Percentiles rank a stretch among this genome's conserved stretches.
Evolutionary conservation across 2,797 vertebrate genomes (phyloP).

Genomic region (Periparus ater): DNA sequence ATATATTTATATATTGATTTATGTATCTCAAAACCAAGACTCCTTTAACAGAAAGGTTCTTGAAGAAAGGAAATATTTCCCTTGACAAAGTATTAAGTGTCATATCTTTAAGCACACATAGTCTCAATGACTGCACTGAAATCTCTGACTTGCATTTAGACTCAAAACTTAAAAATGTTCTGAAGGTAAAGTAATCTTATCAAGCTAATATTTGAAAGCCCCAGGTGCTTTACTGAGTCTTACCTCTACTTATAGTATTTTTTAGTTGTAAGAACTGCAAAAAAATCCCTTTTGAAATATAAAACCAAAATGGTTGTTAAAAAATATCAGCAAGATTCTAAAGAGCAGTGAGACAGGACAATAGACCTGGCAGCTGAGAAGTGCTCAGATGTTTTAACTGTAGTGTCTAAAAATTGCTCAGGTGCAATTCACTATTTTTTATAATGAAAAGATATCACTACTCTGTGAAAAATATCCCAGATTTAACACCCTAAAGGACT

Average conservation of each 20-base stretch:
- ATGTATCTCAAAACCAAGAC: neutral
- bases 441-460: neutral
- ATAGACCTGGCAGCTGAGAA: neutral
- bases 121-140: neutral
- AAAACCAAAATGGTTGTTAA: neutral
- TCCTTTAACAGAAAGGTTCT: neutral
- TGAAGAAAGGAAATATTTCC: neutral
- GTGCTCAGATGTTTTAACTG: neutral
- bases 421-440: neutral
- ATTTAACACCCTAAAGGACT: neutral
- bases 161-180: neutral
- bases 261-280: neutral
- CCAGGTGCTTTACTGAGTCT: neutral
- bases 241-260: neutral
- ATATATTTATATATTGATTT: neutral
- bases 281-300: neutral
- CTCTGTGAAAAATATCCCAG: neutral
- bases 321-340: neutral
- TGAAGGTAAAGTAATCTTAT: neutral
- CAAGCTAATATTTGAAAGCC: neutral
- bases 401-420: neutral
- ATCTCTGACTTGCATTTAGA: neutral
- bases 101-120: neutral
- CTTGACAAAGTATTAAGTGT: neutral
- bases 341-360: neutral